phyloP scores from a whole-genome alignment of 2,888 invertebrate species.

The Drosophila austrosaltans region DNA sequence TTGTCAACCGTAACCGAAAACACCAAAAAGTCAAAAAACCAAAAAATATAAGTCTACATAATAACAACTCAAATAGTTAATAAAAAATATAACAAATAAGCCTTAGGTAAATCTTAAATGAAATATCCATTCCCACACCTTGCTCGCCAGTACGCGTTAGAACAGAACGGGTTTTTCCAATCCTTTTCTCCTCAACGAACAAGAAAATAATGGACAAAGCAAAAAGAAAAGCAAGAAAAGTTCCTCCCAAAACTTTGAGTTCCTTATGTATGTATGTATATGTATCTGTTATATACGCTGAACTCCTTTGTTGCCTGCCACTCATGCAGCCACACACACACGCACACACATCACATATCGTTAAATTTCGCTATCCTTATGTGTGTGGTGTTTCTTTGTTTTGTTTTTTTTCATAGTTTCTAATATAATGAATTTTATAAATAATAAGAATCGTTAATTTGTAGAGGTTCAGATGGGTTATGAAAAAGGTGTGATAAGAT shows the following conservation, averaged over 20 bases:
- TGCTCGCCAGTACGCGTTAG: conserved; percentile 4
- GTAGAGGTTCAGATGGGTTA: conserved; percentile 5
- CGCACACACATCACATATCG: conserved; percentile 58
- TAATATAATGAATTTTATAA: not conserved
- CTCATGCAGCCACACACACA: conserved; percentile 15
- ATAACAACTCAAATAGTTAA: conserved; percentile 14
- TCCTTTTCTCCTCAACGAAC: not conserved
- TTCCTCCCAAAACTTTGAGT: conserved; percentile 16
- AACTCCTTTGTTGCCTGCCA: not conserved
- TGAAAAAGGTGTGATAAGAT: conserved; percentile 11
- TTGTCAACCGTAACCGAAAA: conserved; percentile 37
- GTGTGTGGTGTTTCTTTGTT: not conserved
- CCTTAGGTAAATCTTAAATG: conserved; percentile 4
- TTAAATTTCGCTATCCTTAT: conserved; percentile 14
- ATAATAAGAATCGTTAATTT: conserved; percentile 3
- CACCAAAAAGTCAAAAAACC: conserved; percentile 23
- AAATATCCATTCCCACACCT: conserved; percentile 1
- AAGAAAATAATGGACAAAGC: not conserved
- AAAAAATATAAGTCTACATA: conserved; percentile 13
- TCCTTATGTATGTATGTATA: not conserved
- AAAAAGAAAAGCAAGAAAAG: conserved; percentile 1
- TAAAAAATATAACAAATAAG: not conserved
- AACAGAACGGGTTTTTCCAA: not conserved
- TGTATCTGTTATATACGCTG: not conserved
- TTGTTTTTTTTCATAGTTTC: not conserved